phyloP scores from a whole-genome alignment of 2,113 vertebrate species.

The Catharus bicknelli region DNA sequence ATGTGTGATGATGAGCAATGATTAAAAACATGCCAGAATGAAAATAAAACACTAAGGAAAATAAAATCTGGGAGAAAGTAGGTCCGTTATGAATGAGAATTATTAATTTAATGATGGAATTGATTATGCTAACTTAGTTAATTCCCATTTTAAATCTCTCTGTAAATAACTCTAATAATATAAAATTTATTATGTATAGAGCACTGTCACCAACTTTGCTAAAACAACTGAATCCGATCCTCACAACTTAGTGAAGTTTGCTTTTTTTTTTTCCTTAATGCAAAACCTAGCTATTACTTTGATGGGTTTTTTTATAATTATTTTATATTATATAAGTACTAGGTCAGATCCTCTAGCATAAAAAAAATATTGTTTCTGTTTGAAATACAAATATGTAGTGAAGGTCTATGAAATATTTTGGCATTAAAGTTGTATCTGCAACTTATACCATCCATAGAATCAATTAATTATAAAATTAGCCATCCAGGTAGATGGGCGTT shows the following conservation, averaged over 20 bases:
- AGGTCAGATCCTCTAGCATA: background rate
- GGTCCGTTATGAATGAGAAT: conserved; percentile 34
- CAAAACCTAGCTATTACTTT: background rate
- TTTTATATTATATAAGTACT: background rate
- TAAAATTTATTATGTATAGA: background rate
- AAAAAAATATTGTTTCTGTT: background rate
- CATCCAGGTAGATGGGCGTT: background rate
- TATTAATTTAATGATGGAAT: conserved; percentile 2
- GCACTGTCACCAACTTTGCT: background rate
- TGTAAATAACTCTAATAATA: background rate
- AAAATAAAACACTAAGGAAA: background rate
- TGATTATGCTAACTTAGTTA: background rate
- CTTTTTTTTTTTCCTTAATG: background rate
- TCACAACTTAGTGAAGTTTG: background rate
- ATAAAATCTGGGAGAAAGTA: conserved; percentile 25
- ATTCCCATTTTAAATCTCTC: background rate
- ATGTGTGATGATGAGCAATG: background rate
- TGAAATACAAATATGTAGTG: background rate
- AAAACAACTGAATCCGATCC: background rate
- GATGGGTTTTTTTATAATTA: background rate
- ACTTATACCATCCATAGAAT: background rate
- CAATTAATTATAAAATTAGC: background rate
- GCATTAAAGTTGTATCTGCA: background rate
- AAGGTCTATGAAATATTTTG: background rate
- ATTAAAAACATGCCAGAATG: background rate